Base-by-base conservation (phyloP, 2,113 vertebrate genomes). In the Antigone vipio region DNA sequence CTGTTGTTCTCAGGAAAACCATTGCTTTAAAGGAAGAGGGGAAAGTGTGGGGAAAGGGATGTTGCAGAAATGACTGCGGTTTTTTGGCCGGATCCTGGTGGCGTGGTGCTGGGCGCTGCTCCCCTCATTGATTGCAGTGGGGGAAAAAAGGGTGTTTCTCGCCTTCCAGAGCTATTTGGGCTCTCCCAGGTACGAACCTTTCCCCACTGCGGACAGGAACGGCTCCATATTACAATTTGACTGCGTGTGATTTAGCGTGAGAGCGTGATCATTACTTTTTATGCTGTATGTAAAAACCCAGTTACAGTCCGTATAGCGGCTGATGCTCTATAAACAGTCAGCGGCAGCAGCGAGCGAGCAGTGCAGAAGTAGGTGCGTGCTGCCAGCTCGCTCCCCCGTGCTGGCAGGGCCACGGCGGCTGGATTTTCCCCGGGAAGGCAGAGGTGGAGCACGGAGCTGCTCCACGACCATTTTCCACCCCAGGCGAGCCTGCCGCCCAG, bases 371-470 rank as follows among this genome's bases (percentile, higher is more conserved):
- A 12, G 84, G 34, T 67, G 72, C 5, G 0, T 1, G 1, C 71
- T 89, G 93, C 93, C 93, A 81, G 91, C 88, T 83, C 16, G 4
- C 85, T 89, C 73, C 88, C 75, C 74, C 30, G 5, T 34, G 72
- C 91, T 80, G 93, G 80, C 96, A 89, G 34, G 89, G 83, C 94
- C 83, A 8, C 12, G 0, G 44, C 0, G 17, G 45, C 68, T 88
- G 86, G 83, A 91, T 91, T 64, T 55, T 92, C 80, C 88, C 80
- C 2, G 8, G 74, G 18, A 84, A 95, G 79, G 85, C 85, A 76
- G 88, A 79, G 59, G 71, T 85, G 82, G 85, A 73, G 59, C 67
- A 60, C 1, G 2, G 82, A 93, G 88, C 74, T 40, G 52, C 40
- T 78, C 71, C 40, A 29, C 20, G 0, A 24, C 15, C 42, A 2